Evolutionary conservation across 1,140 invertebrate species (phyloP), one percentile per base, ranked within the genome.

Genomic region (Sitophilus oryzae): DNA sequence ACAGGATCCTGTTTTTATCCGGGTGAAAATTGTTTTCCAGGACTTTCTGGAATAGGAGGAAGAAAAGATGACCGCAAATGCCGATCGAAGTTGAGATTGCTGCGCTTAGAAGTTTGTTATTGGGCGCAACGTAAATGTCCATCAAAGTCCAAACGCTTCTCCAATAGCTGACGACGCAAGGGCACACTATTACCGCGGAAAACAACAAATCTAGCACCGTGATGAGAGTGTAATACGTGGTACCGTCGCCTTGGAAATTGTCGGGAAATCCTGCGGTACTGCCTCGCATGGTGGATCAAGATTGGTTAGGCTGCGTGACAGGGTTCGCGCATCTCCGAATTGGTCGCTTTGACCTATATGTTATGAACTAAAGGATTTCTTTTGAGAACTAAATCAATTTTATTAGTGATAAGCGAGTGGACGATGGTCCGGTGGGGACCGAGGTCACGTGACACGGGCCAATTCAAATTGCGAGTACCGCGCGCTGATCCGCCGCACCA

Each of bases 131-230:
- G 67, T 86, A 84, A 21, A 81, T 65, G 55, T 84, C 85, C 76
- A 88, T 83, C 14, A 93, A 77, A 37, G 81, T 79, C 88, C 88
- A 93, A 21, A 86, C 88, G 44, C 88, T 87, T 21, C 89, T 77
- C 89, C 89, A 93, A 67, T 91, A 92, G 40, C 82, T 80, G 6
- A 93, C 86, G 1, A 91, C 88, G 8, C 84, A 79, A 6, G 89
- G 89, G 0, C 85, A 83, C 4, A 89, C 80, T 9, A 92, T 74
- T 0, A 80, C 65, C 38, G 82, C 80, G 3, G 88, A 84, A 63
- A 92, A 78, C 11, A 85, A 62, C 10, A 78, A 76, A 68, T 92
- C 89, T 36, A 89, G 70, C 38, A 84, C 63, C 10, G 80, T 79
- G 15, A 89, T 74, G 4, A 86, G 72, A 1, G 76, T 73, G 59